Evolutionary conservation across 2,888 invertebrate species (phyloP), one percentile per base, ranked within the genome.

Genomic region (Stenoptilia bipunctidactyla): DNA sequence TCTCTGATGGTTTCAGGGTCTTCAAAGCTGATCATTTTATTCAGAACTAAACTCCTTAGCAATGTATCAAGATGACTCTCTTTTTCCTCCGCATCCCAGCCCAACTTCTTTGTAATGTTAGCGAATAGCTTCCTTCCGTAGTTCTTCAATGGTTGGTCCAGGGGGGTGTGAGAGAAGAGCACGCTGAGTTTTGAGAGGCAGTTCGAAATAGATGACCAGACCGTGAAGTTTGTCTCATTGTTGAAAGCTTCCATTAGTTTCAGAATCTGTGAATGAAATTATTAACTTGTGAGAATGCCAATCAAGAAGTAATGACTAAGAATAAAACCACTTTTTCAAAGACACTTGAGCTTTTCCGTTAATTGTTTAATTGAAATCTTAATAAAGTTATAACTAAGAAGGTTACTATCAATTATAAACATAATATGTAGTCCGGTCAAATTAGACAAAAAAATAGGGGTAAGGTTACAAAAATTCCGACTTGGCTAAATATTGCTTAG

Each of bases 51-150:
- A 52, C 94, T 92, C 45, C 98, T 86, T 34, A 98, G 85, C 53
- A 97, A 85, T 0, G 94, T 93, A 51, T 93, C 91, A 48, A 96
- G 84, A 65, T 96, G 96, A 53, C 94, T 91, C 76, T 98, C 97
- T 39, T 88, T 88, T 1, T 90, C 86, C 45, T 88, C 88, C 0
- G 91, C 87, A 42, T 95, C 92, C 97, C 97, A 97, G 10, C 97
- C 96, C 2, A 97, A 73, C 37, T 88, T 87, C 12, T 86, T 74
- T 8, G 89, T 89, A 13, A 97, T 88, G 40, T 90, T 90, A 13
- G 87, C 84, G 61, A 93, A 89, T 27, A 98, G 75, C 39, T 88
- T 85, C 34, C 90, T 86, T 10, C 92, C 92, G 58, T 91, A 97
- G 48, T 83, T 84, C 64, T 91, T 90, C 54, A 93, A 92, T 1